Conservation (phyloP, 2,888 invertebrate species). For the Melinaea marsaeus region DNA sequence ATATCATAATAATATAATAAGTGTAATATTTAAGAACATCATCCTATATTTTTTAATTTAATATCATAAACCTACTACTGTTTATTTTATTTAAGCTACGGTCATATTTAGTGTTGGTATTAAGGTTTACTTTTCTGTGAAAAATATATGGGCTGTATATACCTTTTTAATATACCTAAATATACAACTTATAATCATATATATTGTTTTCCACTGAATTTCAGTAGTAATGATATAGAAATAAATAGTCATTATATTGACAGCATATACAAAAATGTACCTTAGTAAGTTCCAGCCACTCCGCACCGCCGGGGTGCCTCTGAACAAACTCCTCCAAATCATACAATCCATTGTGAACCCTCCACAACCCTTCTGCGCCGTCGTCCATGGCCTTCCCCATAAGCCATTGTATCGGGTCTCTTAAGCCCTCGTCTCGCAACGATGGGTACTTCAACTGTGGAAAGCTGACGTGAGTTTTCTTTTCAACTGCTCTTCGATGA, state of each 20-base stretch:
- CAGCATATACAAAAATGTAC: slow-evolving; percentile 50
- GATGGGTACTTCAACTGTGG: slow-evolving; percentile 75
- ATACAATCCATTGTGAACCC: slow-evolving; percentile 87
- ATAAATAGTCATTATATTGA: slow-evolving; percentile 20
- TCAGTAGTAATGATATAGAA: too few relatives aligned
- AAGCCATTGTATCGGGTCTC: slow-evolving; percentile 78
- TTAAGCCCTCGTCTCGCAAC: slow-evolving; percentile 62
- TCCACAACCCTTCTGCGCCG: slow-evolving; percentile 87
- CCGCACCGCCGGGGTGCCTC: slow-evolving; percentile 90
- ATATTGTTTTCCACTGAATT: too few relatives aligned
- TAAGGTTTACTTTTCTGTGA: too few relatives aligned
- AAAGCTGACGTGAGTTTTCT: slow-evolving; percentile 70
- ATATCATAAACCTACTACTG: too few relatives aligned
- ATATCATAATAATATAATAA: too few relatives aligned
- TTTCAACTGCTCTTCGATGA: slow-evolving; percentile 48
- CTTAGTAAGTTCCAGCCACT: slow-evolving; percentile 85
- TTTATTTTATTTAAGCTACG: too few relatives aligned
- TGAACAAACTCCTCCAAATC: slow-evolving; percentile 88
- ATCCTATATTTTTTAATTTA: too few relatives aligned
- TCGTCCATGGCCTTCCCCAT: slow-evolving; percentile 82
- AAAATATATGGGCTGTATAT: too few relatives aligned
- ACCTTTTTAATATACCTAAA: too few relatives aligned
- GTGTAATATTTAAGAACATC: too few relatives aligned
- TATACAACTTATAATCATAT: too few relatives aligned
- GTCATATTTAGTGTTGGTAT: too few relatives aligned